phyloP scores from a whole-genome alignment of 2,113 vertebrate genomes.

The Dromaius novaehollandiae region DNA sequence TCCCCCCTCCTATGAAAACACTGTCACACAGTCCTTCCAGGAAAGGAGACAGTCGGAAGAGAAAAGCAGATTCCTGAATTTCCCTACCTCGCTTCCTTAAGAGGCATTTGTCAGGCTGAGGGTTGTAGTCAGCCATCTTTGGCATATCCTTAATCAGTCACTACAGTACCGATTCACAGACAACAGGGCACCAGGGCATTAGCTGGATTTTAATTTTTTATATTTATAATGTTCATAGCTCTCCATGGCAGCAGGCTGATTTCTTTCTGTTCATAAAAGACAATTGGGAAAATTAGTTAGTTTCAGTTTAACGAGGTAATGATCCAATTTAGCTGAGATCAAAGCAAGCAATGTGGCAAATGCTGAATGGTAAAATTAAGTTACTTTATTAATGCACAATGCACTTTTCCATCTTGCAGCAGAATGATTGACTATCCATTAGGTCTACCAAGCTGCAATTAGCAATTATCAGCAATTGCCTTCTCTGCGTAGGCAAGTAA shows the following conservation, averaged over 20 bases:
- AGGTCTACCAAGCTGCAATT: conserved; percentile 14
- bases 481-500: not conserved
- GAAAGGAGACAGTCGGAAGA: not conserved
- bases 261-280: conserved; percentile 57
- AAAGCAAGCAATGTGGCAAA: conserved; percentile 53
- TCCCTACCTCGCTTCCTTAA: not conserved
- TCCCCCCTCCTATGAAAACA: fast-evolving
- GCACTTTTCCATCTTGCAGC: not conserved
- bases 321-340: conserved; percentile 38
- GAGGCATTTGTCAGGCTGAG: not conserved
- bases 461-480: not conserved
- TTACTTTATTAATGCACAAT: conserved; percentile 40
- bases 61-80: not conserved
- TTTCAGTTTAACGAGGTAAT: conserved; percentile 67
- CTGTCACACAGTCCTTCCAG: not conserved
- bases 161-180: not conserved
- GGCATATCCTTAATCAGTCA: not conserved
- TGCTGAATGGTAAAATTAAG: conserved; percentile 23
- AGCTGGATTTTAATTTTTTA: conserved; percentile 35
- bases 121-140: not conserved
- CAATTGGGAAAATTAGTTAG: conserved; percentile 70
- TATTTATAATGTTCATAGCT: conserved; percentile 37
- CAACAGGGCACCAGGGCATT: not conserved
- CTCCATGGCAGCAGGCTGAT: conserved; percentile 18
- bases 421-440: not conserved